phyloP scores from a whole-genome alignment of 2,113 vertebrate species.

The Tachycineta bicolor region DNA sequence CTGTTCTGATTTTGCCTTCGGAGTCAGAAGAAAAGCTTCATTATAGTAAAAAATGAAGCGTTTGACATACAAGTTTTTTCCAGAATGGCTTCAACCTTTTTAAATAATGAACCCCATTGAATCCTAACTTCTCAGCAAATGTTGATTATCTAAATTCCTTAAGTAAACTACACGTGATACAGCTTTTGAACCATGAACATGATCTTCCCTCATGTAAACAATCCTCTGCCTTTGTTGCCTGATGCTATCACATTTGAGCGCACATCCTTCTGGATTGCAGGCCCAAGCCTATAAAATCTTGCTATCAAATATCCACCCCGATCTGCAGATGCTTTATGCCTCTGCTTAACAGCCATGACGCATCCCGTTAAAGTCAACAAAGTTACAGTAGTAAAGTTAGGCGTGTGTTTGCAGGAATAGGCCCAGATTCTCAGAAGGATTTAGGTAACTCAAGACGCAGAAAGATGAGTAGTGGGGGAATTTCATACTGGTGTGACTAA shows the following conservation, averaged over 20 bases:
- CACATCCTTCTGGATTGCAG: constrained; percentile 22
- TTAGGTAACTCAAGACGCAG: constrained; percentile 59
- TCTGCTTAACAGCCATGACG: constrained; percentile 60
- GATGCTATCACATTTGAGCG: constrained; percentile 5
- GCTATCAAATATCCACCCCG: constrained; percentile 46
- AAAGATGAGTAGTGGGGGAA: constrained; percentile 30
- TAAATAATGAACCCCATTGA: constrained; percentile 55
- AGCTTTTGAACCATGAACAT: constrained; percentile 56
- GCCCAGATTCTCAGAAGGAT: constrained; percentile 33
- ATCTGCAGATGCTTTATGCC: constrained; percentile 60
- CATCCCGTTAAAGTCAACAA: constrained; percentile 58
- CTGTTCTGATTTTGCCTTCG: neutral
- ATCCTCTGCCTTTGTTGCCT: constrained; percentile 49
- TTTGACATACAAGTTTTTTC: constrained; percentile 47
- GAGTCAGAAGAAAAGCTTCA: constrained; percentile 52
- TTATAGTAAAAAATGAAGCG: constrained; percentile 51
- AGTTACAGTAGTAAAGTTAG: constrained; percentile 67
- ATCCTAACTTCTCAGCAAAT: constrained; percentile 38
- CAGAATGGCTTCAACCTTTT: constrained; percentile 27
- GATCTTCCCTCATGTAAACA: constrained; percentile 52
- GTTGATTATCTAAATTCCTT: constrained; percentile 61
- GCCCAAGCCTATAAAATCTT: constrained; percentile 44
- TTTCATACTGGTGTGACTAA: constrained; percentile 59
- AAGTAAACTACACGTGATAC: constrained; percentile 51
- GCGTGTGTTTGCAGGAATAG: constrained; percentile 35